phyloP scores from a whole-genome alignment of 2,113 vertebrate species.

The Globicephala melas region DNA sequence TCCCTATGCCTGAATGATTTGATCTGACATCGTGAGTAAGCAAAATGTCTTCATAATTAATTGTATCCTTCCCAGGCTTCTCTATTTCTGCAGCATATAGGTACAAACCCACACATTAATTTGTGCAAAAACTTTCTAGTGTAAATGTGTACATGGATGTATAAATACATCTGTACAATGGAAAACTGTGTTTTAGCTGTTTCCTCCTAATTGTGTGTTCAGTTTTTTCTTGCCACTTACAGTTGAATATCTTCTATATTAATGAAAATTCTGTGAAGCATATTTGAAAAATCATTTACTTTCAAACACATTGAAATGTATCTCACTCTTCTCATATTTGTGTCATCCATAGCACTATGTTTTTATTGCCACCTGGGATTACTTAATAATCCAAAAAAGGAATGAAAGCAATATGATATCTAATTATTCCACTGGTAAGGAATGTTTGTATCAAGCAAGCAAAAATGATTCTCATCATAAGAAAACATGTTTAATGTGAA shows the following conservation, averaged over 20 bases:
- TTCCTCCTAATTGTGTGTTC: slow-evolving; percentile 3
- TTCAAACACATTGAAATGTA: slow-evolving; percentile 29
- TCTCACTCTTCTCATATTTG: not conserved
- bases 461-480: slow-evolving; percentile 40
- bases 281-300: slow-evolving; percentile 50
- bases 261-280: slow-evolving; percentile 44
- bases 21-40: slow-evolving; percentile 59
- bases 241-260: slow-evolving; percentile 34
- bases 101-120: slow-evolving; percentile 52
- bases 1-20: slow-evolving; percentile 44
- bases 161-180: slow-evolving; percentile 46
- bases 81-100: slow-evolving; percentile 19
- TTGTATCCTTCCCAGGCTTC: slow-evolving; percentile 33
- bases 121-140: slow-evolving; percentile 37
- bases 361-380: slow-evolving; percentile 61
- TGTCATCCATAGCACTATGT: not conserved
- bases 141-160: slow-evolving; percentile 40
- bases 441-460: slow-evolving; percentile 59
- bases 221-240: not conserved
- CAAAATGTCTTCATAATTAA: slow-evolving; percentile 72
- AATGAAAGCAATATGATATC: slow-evolving; percentile 54
- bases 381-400: slow-evolving; percentile 60
- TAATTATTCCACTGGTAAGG: slow-evolving; percentile 56
- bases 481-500: slow-evolving; percentile 57
- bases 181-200: slow-evolving; percentile 16